Conservation (phyloP, 2,888 invertebrate species). For the Zhuqinia jingwanae region DNA sequence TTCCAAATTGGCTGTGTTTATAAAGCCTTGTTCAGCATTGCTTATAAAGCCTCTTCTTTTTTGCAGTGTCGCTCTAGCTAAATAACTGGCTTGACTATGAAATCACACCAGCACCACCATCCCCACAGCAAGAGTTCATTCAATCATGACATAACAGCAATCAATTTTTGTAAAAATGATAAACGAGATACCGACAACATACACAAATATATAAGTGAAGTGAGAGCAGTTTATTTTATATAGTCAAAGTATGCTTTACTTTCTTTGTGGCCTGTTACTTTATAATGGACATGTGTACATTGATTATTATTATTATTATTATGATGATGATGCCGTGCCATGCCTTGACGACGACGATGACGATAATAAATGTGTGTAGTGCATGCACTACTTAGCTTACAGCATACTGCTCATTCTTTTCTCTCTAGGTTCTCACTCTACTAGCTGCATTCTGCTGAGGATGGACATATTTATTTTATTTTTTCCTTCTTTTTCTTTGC, state of each 20-base stretch:
- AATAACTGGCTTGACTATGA: constrained; percentile 8
- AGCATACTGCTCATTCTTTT: background rate
- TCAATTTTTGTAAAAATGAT: constrained; percentile 60
- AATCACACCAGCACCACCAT: background rate
- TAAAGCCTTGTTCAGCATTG: no score
- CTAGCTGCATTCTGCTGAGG: background rate
- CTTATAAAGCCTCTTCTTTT: background rate
- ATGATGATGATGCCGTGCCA: background rate
- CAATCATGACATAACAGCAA: constrained; percentile 47
- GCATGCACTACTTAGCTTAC: constrained; percentile 46
- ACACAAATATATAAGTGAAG: constrained; percentile 50
- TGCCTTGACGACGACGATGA: constrained; percentile 10
- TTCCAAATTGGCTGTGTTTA: constrained; percentile 22
- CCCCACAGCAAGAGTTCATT: constrained; percentile 40
- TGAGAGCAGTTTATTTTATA: constrained; percentile 1
- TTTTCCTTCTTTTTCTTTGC: no score
- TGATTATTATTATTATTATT: constrained; percentile 10
- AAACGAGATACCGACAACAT: constrained; percentile 61
- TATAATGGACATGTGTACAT: constrained; percentile 43
- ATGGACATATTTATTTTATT: background rate
- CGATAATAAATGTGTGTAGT: constrained; percentile 39
- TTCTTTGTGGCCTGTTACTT: background rate
- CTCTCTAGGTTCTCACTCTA: background rate
- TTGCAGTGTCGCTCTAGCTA: background rate
- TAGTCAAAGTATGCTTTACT: background rate